Evolutionary conservation across 2,888 invertebrate genomes (phyloP), one percentile per base, ranked within the genome.

Genomic region (Hyppa rectilinea): DNA sequence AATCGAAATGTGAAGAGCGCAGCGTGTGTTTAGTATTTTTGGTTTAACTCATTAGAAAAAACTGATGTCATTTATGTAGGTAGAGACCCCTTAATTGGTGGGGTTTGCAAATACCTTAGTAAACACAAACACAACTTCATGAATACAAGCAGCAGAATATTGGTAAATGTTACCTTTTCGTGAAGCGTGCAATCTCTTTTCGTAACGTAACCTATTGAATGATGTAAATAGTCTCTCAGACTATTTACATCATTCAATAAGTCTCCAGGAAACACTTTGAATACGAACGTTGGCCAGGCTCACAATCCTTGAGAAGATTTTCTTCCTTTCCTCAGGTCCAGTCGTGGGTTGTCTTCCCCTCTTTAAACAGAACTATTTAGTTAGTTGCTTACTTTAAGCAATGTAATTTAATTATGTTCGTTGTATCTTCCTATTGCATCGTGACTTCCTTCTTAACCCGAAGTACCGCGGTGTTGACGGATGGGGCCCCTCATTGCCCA

Each of bases 381-480:
- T 1, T 49, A 26, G 7, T 26, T 17, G 26, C 17, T 50, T 29
- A 26, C 17, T 50, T 36, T 23, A n/a, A 49, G n/a, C 20, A 17
- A 29, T 20, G 4, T 78, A 55, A 74, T 74, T 45, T 43, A 71
- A 73, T 73, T 53, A 31, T 29, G 17, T 75, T 52, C 17, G 53
- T 14, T 26, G 10, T 58, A 43, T 56, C 29, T 38, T 76, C 47
- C 61, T 38, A 59, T 53, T 49, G 52, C 20, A 20, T 49, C 78
- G 78, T 78, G 82, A 78, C 71, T 78, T 64, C 71, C 78, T 64
- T 12, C n/a, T 64, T n/a, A 26, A 43, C 55, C 23, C 14, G 52
- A 7, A 49, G 64, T 36, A 43, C 66, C 20, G 67, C 63, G 53
- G 53, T 55, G 64, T 20, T 75, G 77, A 84, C 40, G 62, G 56